Evolutionary conservation across 2,113 vertebrate genomes (phyloP), one percentile per base, ranked within the genome.

Genomic region (Alligator sinensis): DNA sequence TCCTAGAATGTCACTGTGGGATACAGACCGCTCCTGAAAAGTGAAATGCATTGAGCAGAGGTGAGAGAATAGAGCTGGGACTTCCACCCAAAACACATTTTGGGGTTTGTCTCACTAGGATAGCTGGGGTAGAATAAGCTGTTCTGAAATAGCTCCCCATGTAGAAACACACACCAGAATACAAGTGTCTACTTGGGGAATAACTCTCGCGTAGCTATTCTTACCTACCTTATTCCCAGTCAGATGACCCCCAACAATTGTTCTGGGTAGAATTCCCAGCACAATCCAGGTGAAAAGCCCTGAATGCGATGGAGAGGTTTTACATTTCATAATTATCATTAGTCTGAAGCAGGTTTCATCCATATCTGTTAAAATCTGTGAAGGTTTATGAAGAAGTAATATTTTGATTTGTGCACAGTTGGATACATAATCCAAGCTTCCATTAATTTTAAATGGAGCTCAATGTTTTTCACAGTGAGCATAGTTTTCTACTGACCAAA

Each of bases 301-400:
- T 10, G n/a, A 68, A 9, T 16, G 27, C 58, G 16, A 19, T 61
- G 11, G 75, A 83, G 11, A 3, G 4, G 9, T 17, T 84, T 84
- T 63, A 16, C 24, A 15, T 70, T 63, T 63, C 22, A 2, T 15
- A 14, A 28, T 30, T 75, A 10, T 78, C 61, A 10, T 63, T 4
- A 7, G 8, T 3, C 4, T n/a, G 8, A 76, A 14, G 30, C 9
- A 24, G 38, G 11, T 62, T 3, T 1, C 11, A 57, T 34, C 5
- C 14, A 34, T 1, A 38, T 62, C 15, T 5, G 12, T 63, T 63
- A 77, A n/a, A 2, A 2, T 22, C 12, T n/a, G 19, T 34, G 17
- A 25, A 21, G 25, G 21, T 4, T 3, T 22, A 22, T 9, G 28
- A 55, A 63, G 70, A 63, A 10, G 18, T 4, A 1, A 8, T 1